Percentiles rank a stretch among this genome's conserved stretches.
Evolutionary conservation across 2,888 invertebrate genomes (phyloP).

Genomic region (Noctua janthina): DNA sequence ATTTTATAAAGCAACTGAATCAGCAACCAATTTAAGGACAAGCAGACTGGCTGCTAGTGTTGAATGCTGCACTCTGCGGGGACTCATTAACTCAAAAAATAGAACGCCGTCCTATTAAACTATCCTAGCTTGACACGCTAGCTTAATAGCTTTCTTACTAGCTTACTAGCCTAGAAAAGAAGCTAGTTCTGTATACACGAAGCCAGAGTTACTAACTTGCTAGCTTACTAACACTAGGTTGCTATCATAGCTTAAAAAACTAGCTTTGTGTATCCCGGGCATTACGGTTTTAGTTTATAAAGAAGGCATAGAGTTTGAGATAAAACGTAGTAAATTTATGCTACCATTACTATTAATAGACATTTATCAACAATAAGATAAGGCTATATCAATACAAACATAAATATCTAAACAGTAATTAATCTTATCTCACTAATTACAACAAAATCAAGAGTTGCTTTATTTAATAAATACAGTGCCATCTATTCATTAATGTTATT

Average conservation of each 20-base stretch:
- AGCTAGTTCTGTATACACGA: too few species aligned
- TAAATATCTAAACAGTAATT: slow-evolving; percentile 14
- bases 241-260: too few species aligned
- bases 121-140: too few species aligned
- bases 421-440: slow-evolving; percentile 25
- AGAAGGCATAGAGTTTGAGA: not conserved
- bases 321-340: not conserved
- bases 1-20: not conserved
- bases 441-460: slow-evolving; percentile 12
- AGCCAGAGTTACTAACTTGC: too few species aligned
- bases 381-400: not conserved
- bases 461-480: slow-evolving; percentile 13
- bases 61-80: not conserved
- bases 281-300: not conserved
- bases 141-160: too few species aligned
- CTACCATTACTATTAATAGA: not conserved
- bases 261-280: too few species aligned
- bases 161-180: too few species aligned
- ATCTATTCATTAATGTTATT: slow-evolving; percentile 31
- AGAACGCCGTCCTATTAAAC: too few species aligned
- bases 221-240: too few species aligned
- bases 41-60: not conserved
- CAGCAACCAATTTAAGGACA: not conserved
- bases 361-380: slow-evolving; percentile 26
- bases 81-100: not conserved